Conservation (phyloP, 1,140 invertebrate genomes). For the Ips nitidus region DNA sequence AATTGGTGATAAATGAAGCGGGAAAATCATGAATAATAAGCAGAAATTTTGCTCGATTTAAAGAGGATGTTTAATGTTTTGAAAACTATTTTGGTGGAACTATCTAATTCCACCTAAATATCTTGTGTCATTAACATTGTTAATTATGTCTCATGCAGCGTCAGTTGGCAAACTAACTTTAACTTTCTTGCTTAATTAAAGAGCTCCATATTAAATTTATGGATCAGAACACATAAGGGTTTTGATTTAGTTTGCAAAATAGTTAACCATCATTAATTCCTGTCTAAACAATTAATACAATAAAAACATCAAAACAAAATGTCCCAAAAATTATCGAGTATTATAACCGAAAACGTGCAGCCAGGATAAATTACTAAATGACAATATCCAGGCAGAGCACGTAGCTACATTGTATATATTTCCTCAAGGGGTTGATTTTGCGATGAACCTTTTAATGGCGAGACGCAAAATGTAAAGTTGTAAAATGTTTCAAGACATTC, state of each 20-base stretch:
- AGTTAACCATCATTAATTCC: no score
- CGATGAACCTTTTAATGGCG: conserved; percentile 43
- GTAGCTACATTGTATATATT: conserved; percentile 39
- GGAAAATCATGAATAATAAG: conserved; percentile 22
- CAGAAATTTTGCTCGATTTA: not conserved
- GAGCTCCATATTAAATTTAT: not conserved
- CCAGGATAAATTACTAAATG: conserved; percentile 33
- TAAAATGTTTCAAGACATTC: conserved; percentile 41
- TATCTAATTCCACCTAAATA: not conserved
- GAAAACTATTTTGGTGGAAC: not conserved
- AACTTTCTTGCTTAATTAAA: conserved; percentile 15
- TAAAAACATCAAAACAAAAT: no score
- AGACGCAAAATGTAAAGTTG: conserved; percentile 38
- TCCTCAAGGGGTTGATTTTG: conserved; percentile 44
- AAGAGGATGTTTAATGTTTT: not conserved
- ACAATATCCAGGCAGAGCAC: conserved; percentile 39
- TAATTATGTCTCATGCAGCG: conserved; percentile 7
- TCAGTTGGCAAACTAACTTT: not conserved
- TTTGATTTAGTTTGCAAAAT: no score
- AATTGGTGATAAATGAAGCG: conserved; percentile 21
- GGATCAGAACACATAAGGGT: no score
- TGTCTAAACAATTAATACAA: no score
- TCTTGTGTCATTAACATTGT: not conserved
- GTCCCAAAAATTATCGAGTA: not conserved
- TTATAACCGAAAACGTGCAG: not conserved